Evolutionary conservation across 2,797 vertebrate species (phyloP).

Genomic region (Chlorospingus semifuscus): DNA sequence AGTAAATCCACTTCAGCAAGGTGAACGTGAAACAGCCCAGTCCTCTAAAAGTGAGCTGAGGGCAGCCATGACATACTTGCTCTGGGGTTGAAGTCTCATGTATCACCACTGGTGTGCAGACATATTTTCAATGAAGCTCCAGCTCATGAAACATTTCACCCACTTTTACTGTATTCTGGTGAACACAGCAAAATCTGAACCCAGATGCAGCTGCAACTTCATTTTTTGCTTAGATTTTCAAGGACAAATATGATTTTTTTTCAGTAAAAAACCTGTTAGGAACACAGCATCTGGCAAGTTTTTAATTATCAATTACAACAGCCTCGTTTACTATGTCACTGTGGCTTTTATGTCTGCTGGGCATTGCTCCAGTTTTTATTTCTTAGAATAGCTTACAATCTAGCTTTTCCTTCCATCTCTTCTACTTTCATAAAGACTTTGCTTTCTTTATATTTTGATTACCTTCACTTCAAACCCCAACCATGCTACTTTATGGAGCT

Average conservation of each 20-base stretch:
- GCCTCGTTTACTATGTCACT: not conserved
- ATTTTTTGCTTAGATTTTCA: not conserved
- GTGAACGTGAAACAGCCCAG: not conserved
- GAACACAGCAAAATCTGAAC: not conserved
- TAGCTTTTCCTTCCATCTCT: not conserved
- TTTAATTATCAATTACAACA: conserved; percentile 1
- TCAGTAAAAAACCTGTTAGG: not conserved
- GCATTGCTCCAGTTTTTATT: not conserved
- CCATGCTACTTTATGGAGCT: not conserved
- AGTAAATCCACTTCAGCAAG: not conserved
- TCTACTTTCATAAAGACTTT: not conserved
- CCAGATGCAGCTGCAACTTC: not conserved
- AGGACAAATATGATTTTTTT: accelerated
- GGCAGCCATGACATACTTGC: not conserved
- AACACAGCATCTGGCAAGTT: not conserved
- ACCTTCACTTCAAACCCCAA: not conserved
- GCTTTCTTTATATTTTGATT: not conserved
- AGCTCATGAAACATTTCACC: not conserved
- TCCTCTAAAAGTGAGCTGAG: not conserved
- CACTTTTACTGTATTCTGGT: not conserved
- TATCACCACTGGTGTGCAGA: not conserved
- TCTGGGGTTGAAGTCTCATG: not conserved
- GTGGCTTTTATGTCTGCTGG: not conserved
- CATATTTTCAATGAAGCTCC: not conserved
- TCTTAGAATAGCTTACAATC: not conserved